These are phyloP conservation scores for Pomatorhinus ruficollis DNA, from an alignment of 2,113 vertebrate species.

Conservation along the genomic window DNA sequence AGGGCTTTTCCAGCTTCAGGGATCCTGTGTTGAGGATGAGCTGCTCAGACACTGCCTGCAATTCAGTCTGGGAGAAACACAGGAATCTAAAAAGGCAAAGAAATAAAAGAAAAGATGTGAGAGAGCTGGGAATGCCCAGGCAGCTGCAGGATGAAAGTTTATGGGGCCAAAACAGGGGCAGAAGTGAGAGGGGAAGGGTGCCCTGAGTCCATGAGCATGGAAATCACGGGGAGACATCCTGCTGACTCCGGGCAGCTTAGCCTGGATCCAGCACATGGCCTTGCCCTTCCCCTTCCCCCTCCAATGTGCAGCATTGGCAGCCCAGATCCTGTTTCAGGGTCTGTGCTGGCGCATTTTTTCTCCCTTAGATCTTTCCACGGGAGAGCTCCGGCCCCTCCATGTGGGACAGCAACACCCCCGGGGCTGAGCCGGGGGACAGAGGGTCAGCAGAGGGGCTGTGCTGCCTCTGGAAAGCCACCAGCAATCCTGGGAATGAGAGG, in stretches of 20 bases:
- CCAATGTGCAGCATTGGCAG: neutral
- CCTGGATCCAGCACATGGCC: neutral
- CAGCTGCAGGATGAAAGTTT: neutral
- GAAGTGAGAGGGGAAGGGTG: neutral
- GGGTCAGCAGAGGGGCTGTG: neutral
- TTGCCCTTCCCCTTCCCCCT: neutral
- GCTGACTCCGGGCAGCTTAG: neutral
- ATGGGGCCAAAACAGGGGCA: accelerated
- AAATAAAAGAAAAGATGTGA: neutral
- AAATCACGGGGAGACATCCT: neutral
- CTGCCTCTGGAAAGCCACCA: neutral
- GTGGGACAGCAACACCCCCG: accelerated
- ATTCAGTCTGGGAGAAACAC: neutral
- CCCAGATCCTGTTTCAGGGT: slow-evolving; percentile 38
- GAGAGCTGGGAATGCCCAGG: accelerated
- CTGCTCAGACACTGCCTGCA: neutral
- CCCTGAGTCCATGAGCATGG: neutral
- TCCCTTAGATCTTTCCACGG: neutral
- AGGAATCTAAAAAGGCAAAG: neutral
- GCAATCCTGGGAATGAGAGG: neutral
- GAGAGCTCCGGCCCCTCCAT: neutral
- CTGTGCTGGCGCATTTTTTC: neutral
- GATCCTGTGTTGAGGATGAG: neutral
- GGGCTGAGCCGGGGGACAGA: neutral
- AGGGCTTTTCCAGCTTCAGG: neutral